Conservation (phyloP, 30 jellyfish, hydroid and myxozoan genomes). For the Aurelia aurita region DNA sequence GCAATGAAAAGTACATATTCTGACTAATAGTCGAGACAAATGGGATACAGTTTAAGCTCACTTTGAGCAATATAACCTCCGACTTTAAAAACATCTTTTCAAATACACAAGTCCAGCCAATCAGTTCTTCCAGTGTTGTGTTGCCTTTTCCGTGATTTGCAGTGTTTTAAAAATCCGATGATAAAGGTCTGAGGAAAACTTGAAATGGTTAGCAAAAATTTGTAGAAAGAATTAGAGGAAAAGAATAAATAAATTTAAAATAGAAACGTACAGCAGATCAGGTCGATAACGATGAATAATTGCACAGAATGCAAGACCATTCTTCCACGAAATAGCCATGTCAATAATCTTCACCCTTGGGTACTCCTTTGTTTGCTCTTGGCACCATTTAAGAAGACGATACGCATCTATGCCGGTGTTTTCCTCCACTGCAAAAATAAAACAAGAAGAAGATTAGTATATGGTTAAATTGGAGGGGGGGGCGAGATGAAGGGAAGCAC, state of each 20-base stretch:
- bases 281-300: conserved; percentile 89
- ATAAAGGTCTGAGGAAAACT: too few species aligned
- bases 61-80: too few species aligned
- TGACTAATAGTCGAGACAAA: too few species aligned
- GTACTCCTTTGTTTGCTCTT: conserved; percentile 82
- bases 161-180: too few species aligned
- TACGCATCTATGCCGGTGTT: conserved; percentile 77
- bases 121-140: too few species aligned
- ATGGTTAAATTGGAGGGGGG: too few species aligned
- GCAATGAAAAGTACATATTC: conserved; percentile 1
- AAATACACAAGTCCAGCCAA: too few species aligned
- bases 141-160: too few species aligned
- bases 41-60: too few species aligned
- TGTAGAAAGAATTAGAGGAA: neutral
- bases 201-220: neutral
- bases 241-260: neutral
- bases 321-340: conserved; percentile 86
- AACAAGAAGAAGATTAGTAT: too few species aligned
- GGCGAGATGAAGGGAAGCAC: too few species aligned
- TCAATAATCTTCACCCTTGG: conserved; percentile 74
- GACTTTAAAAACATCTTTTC: too few species aligned
- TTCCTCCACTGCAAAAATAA: conserved; percentile 14
- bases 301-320: conserved; percentile 94
- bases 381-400: conserved; percentile 85
- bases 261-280: conserved; percentile 69